Conservation (phyloP, 2,113 vertebrate genomes). For the Catharus bicknelli region DNA sequence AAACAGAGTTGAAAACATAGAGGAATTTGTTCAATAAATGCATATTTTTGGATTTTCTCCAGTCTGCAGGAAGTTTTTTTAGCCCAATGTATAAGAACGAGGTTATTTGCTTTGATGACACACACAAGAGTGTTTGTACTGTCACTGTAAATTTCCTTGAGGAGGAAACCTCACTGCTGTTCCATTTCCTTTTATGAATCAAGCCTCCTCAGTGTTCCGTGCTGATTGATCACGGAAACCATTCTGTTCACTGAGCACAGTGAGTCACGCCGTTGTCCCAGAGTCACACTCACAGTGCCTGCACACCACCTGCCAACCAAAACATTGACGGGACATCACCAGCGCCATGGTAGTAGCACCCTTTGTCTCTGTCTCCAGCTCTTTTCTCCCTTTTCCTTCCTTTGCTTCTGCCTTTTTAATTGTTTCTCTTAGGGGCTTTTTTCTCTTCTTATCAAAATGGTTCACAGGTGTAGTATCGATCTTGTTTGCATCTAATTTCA, state of each 20-base stretch:
- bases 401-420: background rate
- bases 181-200: background rate
- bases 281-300: background rate
- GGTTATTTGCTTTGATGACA: background rate
- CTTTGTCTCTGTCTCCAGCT: background rate
- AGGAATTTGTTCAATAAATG: background rate
- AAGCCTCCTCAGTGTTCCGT: too few relatives aligned
- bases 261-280: background rate
- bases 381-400: background rate
- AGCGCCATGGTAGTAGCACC: too few relatives aligned
- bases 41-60: background rate
- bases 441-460: background rate
- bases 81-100: background rate
- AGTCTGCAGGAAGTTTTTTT: background rate
- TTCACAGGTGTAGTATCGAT: background rate
- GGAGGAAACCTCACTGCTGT: background rate
- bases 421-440: background rate
- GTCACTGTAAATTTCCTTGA: background rate
- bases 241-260: too few relatives aligned
- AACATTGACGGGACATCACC: accelerated
- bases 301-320: background rate
- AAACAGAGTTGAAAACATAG: background rate
- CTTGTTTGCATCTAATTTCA: background rate
- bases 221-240: too few relatives aligned
- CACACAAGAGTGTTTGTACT: too few relatives aligned